phyloP scores from a whole-genome alignment of 2,888 invertebrate genomes.

The Cephus nigrinus region DNA sequence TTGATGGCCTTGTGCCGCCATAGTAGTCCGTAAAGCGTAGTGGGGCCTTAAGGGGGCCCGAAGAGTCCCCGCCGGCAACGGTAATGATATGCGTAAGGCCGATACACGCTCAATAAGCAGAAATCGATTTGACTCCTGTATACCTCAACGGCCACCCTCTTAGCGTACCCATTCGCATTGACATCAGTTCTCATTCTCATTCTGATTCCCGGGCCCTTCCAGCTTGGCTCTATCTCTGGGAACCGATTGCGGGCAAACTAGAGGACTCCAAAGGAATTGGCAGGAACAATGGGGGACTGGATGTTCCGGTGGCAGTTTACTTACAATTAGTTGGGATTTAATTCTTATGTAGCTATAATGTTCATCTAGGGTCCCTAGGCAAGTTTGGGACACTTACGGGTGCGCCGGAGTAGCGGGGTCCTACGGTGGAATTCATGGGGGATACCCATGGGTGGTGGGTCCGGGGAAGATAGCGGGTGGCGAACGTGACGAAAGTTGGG shows the following conservation, averaged over 20 bases:
- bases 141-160: constrained; percentile 6
- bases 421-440: neutral
- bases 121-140: constrained; percentile 33
- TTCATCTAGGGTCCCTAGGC: neutral
- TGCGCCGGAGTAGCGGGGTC: neutral
- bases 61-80: neutral
- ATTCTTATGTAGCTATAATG: neutral
- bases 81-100: constrained; percentile 16
- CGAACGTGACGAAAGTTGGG: constrained; percentile 41
- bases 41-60: neutral
- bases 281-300: neutral
- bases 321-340: neutral
- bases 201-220: neutral
- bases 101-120: constrained; percentile 28
- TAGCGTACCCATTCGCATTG: constrained; percentile 6
- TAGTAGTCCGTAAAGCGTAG: neutral
- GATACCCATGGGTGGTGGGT: neutral
- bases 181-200: neutral
- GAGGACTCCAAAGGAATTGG: constrained; percentile 13
- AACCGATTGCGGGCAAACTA: constrained; percentile 29
- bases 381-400: neutral
- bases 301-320: neutral
- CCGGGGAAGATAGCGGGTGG: constrained; percentile 14
- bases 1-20: neutral
- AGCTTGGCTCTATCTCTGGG: neutral